Percentiles rank a stretch among this genome's conserved stretches.
phyloP scores from a whole-genome alignment of 1,140 invertebrate genomes.

The Potamilus streckersoni region DNA sequence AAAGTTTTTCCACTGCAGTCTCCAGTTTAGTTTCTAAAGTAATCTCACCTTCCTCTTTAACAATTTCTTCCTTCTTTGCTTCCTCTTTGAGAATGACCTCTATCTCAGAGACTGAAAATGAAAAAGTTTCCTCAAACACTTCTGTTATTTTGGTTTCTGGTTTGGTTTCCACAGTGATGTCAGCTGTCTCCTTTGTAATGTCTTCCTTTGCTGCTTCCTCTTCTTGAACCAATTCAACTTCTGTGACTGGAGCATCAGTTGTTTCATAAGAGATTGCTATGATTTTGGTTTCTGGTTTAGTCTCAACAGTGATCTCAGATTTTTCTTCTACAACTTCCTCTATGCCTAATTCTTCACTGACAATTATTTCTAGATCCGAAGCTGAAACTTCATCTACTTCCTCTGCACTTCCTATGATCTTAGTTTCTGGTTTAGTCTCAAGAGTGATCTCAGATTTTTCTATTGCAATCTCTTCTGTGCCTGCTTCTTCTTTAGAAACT shows the following conservation, averaged over 20 bases:
- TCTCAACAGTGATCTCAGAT: not conserved
- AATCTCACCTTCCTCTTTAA: not conserved
- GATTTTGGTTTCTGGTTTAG: not conserved
- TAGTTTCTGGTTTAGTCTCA: conserved; percentile 8
- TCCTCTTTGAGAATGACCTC: conserved; percentile 8
- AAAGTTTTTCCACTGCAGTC: not conserved
- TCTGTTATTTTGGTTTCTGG: not conserved
- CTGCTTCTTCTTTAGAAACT: no score
- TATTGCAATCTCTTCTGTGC: no score
- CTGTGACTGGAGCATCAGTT: not conserved
- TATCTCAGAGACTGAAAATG: not conserved
- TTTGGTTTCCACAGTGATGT: not conserved
- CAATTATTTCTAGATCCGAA: not conserved
- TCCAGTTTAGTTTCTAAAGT: not conserved
- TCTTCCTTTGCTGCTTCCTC: conserved; percentile 22
- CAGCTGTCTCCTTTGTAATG: not conserved
- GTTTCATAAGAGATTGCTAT: not conserved
- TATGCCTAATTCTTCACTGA: conserved; percentile 4
- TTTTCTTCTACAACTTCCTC: conserved; percentile 12
- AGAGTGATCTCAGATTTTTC: not conserved
- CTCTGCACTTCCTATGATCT: no score
- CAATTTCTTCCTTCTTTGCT: conserved; percentile 12
- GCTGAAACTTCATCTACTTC: no score
- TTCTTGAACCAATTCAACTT: not conserved
- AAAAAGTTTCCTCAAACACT: not conserved